Percentiles rank a stretch among this genome's conserved stretches.
phyloP scores from a whole-genome alignment of 2,888 invertebrate genomes.

The Agonopterix arenella region DNA sequence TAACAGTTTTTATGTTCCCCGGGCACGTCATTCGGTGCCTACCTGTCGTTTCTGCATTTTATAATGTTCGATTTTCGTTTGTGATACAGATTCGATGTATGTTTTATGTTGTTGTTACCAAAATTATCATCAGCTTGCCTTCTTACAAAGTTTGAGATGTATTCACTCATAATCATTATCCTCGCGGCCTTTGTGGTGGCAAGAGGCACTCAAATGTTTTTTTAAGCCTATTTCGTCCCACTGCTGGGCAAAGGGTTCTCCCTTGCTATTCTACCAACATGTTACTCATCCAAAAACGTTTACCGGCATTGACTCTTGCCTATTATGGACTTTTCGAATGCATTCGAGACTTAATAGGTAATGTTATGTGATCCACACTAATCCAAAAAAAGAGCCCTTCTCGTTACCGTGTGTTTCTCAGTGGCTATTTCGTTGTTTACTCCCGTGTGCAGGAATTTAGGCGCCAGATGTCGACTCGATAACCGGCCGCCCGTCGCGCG shows the following conservation, averaged over 20 bases:
- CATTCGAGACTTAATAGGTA: no score
- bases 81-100: constrained; percentile 26
- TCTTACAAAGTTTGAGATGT: background rate
- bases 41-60: constrained; percentile 56
- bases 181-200: no score
- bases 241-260: no score
- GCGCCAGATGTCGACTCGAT: constrained; percentile 60
- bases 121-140: background rate
- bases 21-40: constrained; percentile 29
- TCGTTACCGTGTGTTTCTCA: constrained; percentile 20
- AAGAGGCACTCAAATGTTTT: no score
- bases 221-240: no score
- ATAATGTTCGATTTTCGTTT: constrained; percentile 44
- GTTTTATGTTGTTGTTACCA: background rate
- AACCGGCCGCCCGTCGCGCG: constrained; percentile 37
- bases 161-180: no score
- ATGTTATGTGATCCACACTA: no score
- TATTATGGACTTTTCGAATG: no score
- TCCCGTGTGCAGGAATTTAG: constrained; percentile 55
- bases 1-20: constrained; percentile 19
- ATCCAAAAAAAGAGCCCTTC: background rate
- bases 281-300: no score
- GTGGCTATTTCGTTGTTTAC: constrained; percentile 29
- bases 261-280: no score
- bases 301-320: no score